Conservation (phyloP, 2,888 invertebrate genomes). For the Hylaea fasciaria region DNA sequence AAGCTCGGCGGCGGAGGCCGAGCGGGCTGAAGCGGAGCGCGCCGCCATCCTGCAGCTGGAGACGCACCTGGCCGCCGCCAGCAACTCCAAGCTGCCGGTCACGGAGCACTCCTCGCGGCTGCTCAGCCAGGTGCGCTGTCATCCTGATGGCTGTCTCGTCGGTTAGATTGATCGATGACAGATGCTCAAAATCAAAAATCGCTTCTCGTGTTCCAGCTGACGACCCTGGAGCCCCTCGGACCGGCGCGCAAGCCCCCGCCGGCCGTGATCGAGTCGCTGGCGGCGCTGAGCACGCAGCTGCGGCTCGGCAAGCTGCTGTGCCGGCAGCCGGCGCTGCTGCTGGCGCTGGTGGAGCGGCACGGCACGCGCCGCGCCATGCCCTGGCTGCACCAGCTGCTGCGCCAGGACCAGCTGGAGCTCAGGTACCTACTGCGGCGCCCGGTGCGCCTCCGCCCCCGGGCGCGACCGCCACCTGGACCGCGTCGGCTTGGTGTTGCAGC, state of each 20-base stretch:
- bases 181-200: no score
- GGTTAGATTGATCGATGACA: no score
- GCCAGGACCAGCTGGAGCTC: slow-evolving; percentile 94
- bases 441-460: no score
- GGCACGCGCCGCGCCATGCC: slow-evolving; percentile 97
- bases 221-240: slow-evolving; percentile 93
- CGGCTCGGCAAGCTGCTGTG: slow-evolving; percentile 96
- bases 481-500: slow-evolving; percentile 74
- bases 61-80: slow-evolving; percentile 95
- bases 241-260: slow-evolving; percentile 92
- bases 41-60: slow-evolving; percentile 89
- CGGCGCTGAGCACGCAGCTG: slow-evolving; percentile 90
- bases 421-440: slow-evolving; percentile 65
- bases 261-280: slow-evolving; percentile 91
- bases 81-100: slow-evolving; percentile 93
- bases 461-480: no score
- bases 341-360: slow-evolving; percentile 96
- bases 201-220: slow-evolving; percentile 79
- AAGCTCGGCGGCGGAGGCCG: slow-evolving; percentile 57
- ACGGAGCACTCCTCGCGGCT: slow-evolving; percentile 95
- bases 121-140: slow-evolving; percentile 88
- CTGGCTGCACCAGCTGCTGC: slow-evolving; percentile 97
- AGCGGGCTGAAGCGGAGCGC: slow-evolving; percentile 73
- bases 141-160: no score
- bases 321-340: slow-evolving; percentile 95